Conservation (phyloP, 1,140 invertebrate species). For the Littorina saxatilis region DNA sequence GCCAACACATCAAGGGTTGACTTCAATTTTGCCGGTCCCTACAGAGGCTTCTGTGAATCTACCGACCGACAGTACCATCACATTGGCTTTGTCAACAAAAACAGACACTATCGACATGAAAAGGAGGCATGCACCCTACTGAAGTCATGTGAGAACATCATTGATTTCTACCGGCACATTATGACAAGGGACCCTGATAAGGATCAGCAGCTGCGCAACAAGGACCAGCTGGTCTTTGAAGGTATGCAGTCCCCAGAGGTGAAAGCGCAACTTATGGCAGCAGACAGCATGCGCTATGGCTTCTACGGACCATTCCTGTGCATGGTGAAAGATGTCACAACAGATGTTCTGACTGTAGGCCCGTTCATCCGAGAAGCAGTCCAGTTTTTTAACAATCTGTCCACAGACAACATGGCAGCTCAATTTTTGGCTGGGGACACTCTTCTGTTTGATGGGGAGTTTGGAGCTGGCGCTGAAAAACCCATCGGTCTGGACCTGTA, state of each 20-base stretch:
- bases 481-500: too few relatives aligned
- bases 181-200: neutral
- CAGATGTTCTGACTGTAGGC: neutral
- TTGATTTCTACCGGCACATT: neutral
- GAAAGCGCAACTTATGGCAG: neutral
- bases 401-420: neutral
- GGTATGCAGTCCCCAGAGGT: neutral
- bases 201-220: neutral
- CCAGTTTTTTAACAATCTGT: neutral
- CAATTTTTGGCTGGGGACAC: neutral
- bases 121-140: neutral
- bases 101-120: neutral
- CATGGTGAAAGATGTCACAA: neutral
- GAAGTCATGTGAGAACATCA: neutral
- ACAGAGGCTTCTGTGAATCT: neutral
- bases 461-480: too few relatives aligned
- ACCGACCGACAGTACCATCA: neutral
- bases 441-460: too few relatives aligned
- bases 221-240: constrained; percentile 6
- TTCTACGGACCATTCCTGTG: neutral
- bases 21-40: neutral
- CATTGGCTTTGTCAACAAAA: constrained; percentile 21
- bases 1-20: neutral
- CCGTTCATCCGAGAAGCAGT: neutral
- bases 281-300: neutral